Evolutionary conservation across 2,888 invertebrate genomes (phyloP).

Genomic region (Volucella inflata): DNA sequence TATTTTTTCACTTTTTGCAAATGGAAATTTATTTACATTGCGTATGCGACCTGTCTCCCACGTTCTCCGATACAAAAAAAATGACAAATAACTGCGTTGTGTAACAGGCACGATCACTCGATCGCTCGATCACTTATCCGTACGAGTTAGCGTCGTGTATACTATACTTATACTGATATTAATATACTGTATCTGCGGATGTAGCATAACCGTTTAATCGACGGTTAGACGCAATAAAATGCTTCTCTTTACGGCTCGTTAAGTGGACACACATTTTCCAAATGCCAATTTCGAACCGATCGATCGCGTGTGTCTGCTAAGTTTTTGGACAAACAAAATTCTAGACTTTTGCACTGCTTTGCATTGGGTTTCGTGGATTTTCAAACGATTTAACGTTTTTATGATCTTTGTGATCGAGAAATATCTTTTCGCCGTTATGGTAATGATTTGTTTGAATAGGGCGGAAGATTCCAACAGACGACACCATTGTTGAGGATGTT

Average conservation of each 20-base stretch:
- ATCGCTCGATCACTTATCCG: not conserved
- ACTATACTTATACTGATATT: not conserved
- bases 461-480: too few relatives aligned
- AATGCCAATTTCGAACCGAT: slow-evolving; percentile 29
- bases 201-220: slow-evolving; percentile 43
- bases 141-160: too few relatives aligned
- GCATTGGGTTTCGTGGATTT: not conserved
- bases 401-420: too few relatives aligned
- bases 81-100: slow-evolving; percentile 58
- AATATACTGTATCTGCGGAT: not conserved
- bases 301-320: slow-evolving; percentile 51
- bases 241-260: slow-evolving; percentile 38
- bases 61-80: slow-evolving; percentile 38
- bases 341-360: not conserved
- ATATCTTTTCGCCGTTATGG: not conserved
- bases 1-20: not conserved
- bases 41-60: slow-evolving; percentile 66
- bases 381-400: too few relatives aligned
- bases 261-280: slow-evolving; percentile 18
- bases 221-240: slow-evolving; percentile 49
- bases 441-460: slow-evolving; percentile 9
- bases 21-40: slow-evolving; percentile 56
- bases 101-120: slow-evolving; percentile 25
- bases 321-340: slow-evolving; percentile 38
- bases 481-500: too few relatives aligned